phyloP scores from a whole-genome alignment of 2,113 vertebrate genomes.

The Hiodon tergisus region DNA sequence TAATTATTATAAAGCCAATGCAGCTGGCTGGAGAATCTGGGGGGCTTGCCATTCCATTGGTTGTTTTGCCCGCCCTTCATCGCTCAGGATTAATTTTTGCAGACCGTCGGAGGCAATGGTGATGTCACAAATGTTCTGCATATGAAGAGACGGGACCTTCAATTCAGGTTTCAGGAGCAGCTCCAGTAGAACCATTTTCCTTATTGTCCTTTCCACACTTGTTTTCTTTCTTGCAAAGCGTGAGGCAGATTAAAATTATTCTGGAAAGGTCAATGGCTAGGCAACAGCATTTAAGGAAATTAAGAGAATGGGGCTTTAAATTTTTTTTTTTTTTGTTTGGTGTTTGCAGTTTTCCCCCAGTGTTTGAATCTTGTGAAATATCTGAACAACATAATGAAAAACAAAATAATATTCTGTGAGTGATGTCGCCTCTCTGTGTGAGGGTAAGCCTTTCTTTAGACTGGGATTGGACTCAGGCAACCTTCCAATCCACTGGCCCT shows the following conservation, averaged over 20 bases:
- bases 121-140: conserved; percentile 2
- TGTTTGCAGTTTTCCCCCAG: too few species aligned
- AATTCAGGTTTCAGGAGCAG: background rate
- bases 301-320: too few species aligned
- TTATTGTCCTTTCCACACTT: too few species aligned
- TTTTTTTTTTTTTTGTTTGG: too few species aligned
- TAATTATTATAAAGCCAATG: conserved; percentile 1
- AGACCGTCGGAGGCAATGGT: background rate
- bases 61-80: background rate
- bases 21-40: background rate
- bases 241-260: too few species aligned
- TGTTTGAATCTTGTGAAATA: too few species aligned
- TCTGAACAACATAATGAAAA: background rate
- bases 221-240: too few species aligned
- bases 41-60: background rate
- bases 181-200: background rate
- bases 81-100: conserved; percentile 9
- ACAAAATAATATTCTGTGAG: background rate
- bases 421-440: conserved; percentile 5
- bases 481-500: conserved; percentile 27
- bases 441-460: conserved; percentile 30
- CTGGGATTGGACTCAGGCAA: conserved; percentile 30
- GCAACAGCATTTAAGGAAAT: too few species aligned
- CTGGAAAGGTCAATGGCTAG: too few species aligned
- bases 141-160: background rate